A percentile compares a stretch with the other conserved stretches of the same genome.
Conservation (phyloP, 35 echinoderm and acorn worm genomes). For the Chiridota heheva region DNA sequence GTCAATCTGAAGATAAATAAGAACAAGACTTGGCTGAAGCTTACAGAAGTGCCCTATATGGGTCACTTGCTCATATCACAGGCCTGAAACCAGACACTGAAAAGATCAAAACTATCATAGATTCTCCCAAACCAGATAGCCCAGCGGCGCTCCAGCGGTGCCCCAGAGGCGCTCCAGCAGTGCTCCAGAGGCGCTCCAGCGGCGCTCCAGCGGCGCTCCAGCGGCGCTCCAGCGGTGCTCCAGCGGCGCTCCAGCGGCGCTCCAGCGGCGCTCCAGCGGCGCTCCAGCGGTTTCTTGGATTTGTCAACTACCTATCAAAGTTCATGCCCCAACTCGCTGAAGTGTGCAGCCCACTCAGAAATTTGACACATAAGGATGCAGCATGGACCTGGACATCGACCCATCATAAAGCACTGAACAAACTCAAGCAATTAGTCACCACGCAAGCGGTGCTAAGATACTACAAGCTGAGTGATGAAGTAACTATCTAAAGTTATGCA, state of each 20-base stretch:
- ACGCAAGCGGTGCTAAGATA: too few species aligned
- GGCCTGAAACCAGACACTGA: constrained; percentile 46
- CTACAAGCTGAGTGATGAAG: too few species aligned
- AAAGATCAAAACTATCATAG: constrained; percentile 43
- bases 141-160: neutral
- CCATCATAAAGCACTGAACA: neutral
- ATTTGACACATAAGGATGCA: neutral
- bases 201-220: neutral
- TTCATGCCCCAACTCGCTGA: constrained; percentile 9
- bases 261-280: neutral
- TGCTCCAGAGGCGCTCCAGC: neutral
- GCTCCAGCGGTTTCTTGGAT: neutral
- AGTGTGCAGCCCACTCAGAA: neutral
- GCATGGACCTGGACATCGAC: neutral
- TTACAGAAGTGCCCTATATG: constrained; percentile 61
- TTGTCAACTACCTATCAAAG: constrained; percentile 7
- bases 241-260: neutral
- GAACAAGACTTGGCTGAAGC: constrained; percentile 39
- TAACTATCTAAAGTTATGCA: neutral
- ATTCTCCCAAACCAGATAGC: constrained; percentile 29
- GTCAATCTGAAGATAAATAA: constrained; percentile 63
- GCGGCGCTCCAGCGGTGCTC: neutral
- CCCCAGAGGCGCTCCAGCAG: neutral
- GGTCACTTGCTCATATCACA: constrained; percentile 39
- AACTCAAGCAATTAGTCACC: constrained; percentile 1